A percentile compares a stretch with the other conserved stretches of the same genome.
phyloP scores from a whole-genome alignment of 2,113 vertebrate genomes.

The Trematomus loennbergii region DNA sequence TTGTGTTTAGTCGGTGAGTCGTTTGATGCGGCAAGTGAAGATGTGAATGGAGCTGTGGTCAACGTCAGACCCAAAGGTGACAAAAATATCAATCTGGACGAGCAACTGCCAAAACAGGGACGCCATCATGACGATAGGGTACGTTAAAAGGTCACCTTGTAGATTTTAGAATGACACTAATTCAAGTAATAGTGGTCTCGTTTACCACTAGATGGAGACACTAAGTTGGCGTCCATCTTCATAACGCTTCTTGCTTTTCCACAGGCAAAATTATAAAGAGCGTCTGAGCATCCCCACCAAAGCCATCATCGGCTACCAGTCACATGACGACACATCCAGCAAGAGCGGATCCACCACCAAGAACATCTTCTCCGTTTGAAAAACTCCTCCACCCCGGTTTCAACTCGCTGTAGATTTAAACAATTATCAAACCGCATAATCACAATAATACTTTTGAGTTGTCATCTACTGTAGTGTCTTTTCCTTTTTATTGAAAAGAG shows the following conservation, averaged over 20 bases:
- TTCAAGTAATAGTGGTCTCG: not conserved
- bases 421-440: conserved; percentile 81
- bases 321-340: conserved; percentile 89
- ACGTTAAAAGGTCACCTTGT: conserved; percentile 14
- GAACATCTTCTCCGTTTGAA: conserved; percentile 88
- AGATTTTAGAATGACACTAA: not conserved
- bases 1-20: conserved; percentile 89
- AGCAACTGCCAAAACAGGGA: conserved; percentile 88
- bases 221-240: not conserved
- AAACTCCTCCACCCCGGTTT: conserved; percentile 42
- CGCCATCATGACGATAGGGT: conserved; percentile 89
- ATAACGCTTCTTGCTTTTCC: conserved; percentile 8
- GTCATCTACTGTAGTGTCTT: conserved; percentile 84
- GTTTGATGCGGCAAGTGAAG: conserved; percentile 87
- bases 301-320: conserved; percentile 86
- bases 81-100: conserved; percentile 89
- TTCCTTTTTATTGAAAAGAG: conserved; percentile 79
- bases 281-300: conserved; percentile 83
- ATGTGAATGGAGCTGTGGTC: conserved; percentile 87
- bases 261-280: conserved; percentile 86
- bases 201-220: conserved; percentile 62
- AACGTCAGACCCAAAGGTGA: conserved; percentile 88
- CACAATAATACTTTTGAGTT: conserved; percentile 80
- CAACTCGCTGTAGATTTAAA: conserved; percentile 84
- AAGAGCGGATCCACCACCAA: conserved; percentile 90